phyloP scores from a whole-genome alignment of 2,113 vertebrate species.

The Candoia aspera region DNA sequence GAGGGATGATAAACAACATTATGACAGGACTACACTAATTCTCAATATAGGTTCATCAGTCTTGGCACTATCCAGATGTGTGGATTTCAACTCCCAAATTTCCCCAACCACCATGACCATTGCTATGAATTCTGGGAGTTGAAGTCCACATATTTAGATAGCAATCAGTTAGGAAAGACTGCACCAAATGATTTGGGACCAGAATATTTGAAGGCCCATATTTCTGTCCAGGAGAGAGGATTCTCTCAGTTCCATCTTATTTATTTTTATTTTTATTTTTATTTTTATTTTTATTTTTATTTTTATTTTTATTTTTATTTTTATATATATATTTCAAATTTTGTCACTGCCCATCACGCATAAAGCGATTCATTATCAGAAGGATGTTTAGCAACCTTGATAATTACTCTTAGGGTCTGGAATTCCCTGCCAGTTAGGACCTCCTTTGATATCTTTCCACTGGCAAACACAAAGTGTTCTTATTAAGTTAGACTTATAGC shows the following conservation, averaged over 20 bases:
- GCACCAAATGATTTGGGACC: neutral
- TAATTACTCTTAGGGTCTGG: neutral
- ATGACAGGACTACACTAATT: neutral
- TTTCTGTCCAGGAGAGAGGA: neutral
- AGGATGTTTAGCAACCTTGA: neutral
- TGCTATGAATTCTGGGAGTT: neutral
- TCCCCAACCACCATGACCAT: neutral
- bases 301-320: no score
- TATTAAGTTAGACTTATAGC: neutral
- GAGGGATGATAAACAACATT: neutral
- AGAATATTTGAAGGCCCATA: neutral
- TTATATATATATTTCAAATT: no score
- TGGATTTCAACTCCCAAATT: neutral
- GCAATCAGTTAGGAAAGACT: neutral
- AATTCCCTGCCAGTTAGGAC: neutral
- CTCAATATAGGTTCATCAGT: neutral
- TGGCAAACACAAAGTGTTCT: neutral
- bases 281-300: no score
- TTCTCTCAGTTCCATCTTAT: neutral
- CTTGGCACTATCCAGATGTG: neutral
- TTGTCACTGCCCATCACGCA: no score
- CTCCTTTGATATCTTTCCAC: neutral
- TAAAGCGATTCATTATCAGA: neutral
- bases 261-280: no score
- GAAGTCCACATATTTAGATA: neutral